Conservation (phyloP, 2,888 invertebrate species). For the Stenotaenia linearis region DNA sequence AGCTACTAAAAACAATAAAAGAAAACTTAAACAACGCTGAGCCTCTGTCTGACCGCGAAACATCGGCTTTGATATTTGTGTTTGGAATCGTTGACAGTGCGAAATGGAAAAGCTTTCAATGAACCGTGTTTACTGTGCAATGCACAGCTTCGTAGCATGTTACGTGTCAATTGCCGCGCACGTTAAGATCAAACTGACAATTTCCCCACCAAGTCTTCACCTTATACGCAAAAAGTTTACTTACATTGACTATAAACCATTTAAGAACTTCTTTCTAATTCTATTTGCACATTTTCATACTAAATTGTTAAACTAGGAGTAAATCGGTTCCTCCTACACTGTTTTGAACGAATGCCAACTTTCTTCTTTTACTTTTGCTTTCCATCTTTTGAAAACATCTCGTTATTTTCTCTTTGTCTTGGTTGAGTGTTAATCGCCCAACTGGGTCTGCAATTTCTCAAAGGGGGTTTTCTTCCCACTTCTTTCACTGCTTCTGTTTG, state of each 20-base stretch:
- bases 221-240: neutral
- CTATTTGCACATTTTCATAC: neutral
- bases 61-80: neutral
- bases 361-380: neutral
- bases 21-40: neutral
- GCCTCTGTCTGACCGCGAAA: neutral
- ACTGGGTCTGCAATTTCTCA: neutral
- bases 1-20: neutral
- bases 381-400: neutral
- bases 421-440: neutral
- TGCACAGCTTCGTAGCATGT: neutral
- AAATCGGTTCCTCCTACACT: neutral
- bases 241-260: neutral
- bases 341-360: neutral
- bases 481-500: neutral
- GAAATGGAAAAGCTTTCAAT: constrained; percentile 15
- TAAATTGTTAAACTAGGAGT: neutral
- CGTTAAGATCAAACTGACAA: constrained; percentile 6
- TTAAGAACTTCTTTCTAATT: neutral
- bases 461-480: neutral
- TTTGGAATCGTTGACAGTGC: neutral
- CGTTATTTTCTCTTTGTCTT: neutral
- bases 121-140: neutral
- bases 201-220: neutral
- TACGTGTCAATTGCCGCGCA: neutral